Base-by-base conservation (phyloP, 2,113 vertebrate species). In the Ahaetulla prasina region DNA sequence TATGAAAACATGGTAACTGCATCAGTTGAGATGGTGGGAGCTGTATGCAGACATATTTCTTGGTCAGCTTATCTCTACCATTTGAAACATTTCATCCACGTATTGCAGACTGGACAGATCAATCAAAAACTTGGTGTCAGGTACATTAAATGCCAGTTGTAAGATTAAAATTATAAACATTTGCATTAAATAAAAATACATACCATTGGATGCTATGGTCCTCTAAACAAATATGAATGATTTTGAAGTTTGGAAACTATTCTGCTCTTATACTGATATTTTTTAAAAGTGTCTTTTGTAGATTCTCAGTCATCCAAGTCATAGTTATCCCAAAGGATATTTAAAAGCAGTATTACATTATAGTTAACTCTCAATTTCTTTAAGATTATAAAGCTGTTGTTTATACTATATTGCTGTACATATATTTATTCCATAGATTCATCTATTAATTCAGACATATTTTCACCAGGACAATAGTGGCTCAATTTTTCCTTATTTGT, bases 1-100 rank as follows among this genome's bases (percentile, higher is more conserved):
- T 96, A 99, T 93, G 99, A 99, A 97, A 98, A 98, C 94, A 98
- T 99, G 98, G 98, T 96, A 16, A 97, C 98, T 0, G 99, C 99
- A 2, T 98, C 98, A 0, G 98, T 98, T 86, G 99, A 99, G 95
- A 94, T 98, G 93, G 96, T 99, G 85, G 99, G 99, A 39, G 99
- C 99, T 0, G 97, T 99, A 43, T 99, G 99, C 93, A 98, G 91
- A 74, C 97, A 97, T 87, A 98, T 99, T 4, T 98, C 98, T 0
- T 99, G 99, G 99, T 98, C 99, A 92, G 98, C 99, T 0, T 99
- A 99, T 91, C 96, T 99, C 27, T 99, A 98, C 97, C 98, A 99
- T 95, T 96, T 99, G 91, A 99, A 99, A 93, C 98, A 99, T 92
- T 99, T 99, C 88, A 97, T 99, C 95, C 99, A 99, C 54, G 95